Evolutionary conservation across 2,113 vertebrate genomes (phyloP).

Genomic region (Laterallus jamaicensis): DNA sequence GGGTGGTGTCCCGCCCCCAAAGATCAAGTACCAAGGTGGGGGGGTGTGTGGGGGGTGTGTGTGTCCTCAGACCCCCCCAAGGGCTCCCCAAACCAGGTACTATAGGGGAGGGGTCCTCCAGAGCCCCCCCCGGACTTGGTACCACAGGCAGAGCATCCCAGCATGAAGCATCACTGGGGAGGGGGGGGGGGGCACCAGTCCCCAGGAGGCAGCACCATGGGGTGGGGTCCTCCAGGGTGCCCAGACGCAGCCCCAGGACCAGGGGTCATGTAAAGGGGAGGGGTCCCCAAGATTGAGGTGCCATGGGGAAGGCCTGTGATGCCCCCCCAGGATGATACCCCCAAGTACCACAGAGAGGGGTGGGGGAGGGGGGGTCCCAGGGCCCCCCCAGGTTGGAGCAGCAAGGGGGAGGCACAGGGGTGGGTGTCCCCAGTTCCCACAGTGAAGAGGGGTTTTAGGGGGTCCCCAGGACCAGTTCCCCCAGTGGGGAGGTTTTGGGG

Average conservation of each 20-base stretch:
- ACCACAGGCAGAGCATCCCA: background rate
- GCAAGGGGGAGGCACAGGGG: background rate
- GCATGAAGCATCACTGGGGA: no score
- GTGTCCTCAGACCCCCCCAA: no score
- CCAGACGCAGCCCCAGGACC: no score
- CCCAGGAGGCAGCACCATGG: no score
- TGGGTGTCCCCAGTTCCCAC: background rate
- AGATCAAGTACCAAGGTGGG: no score
- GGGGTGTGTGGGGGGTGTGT: no score
- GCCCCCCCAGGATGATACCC: background rate
- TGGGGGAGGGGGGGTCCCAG: background rate
- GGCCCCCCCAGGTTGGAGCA: background rate
- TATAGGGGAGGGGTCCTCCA: background rate
- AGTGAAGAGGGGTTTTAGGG: no score
- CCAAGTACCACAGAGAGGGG: background rate
- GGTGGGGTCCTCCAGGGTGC: background rate
- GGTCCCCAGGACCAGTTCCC: no score
- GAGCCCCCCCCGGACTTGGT: background rate
- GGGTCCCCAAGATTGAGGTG: no score
- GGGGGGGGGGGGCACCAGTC: no score
- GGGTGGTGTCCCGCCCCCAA: background rate
- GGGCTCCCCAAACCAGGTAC: background rate
- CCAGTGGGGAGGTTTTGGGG: no score
- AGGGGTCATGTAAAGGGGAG: no score
- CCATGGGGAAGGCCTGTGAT: background rate